These are phyloP conservation scores for Caenorhabditis doughertyi DNA, from an alignment of 2,888 invertebrate genomes.

Conservation along the genomic window DNA sequence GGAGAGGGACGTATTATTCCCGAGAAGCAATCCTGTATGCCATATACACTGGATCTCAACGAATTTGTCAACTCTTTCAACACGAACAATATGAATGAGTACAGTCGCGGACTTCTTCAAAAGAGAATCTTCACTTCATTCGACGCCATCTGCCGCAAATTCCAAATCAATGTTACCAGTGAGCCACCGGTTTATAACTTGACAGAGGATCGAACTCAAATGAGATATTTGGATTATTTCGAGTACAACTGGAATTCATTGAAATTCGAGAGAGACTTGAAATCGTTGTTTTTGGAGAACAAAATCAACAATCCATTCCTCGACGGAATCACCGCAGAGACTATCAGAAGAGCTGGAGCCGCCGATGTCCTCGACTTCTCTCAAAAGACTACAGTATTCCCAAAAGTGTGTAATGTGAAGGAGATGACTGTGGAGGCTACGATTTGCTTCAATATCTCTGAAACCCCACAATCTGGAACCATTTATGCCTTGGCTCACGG, in stretches of 20 bases:
- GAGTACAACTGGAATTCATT: constrained; percentile 68
- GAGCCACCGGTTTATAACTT: constrained; percentile 44
- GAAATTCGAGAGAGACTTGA: constrained; percentile 70
- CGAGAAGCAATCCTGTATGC: constrained; percentile 63
- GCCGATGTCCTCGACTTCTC: constrained; percentile 60
- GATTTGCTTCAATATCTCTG: constrained; percentile 69
- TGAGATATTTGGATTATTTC: constrained; percentile 68
- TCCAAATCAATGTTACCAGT: constrained; percentile 48
- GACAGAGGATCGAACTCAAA: constrained; percentile 43
- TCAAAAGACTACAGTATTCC: constrained; percentile 68
- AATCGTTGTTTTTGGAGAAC: constrained; percentile 69
- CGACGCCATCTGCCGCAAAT: constrained; percentile 64
- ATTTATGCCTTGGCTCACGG: constrained; percentile 70
- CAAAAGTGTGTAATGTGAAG: constrained; percentile 65
- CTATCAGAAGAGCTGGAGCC: constrained; percentile 41
- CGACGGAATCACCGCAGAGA: constrained; percentile 55
- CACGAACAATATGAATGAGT: constrained; percentile 67
- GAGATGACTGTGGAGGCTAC: constrained; percentile 61
- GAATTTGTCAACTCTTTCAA: constrained; percentile 65
- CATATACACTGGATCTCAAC: constrained; percentile 68
- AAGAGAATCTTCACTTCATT: constrained; percentile 64
- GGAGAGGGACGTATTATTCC: constrained; percentile 69
- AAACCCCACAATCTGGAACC: constrained; percentile 63
- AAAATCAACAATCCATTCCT: constrained; percentile 68
- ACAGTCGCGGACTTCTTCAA: constrained; percentile 64